phyloP scores from a whole-genome alignment of 2,888 invertebrate species.

The Tromatobia lineatoria region DNA sequence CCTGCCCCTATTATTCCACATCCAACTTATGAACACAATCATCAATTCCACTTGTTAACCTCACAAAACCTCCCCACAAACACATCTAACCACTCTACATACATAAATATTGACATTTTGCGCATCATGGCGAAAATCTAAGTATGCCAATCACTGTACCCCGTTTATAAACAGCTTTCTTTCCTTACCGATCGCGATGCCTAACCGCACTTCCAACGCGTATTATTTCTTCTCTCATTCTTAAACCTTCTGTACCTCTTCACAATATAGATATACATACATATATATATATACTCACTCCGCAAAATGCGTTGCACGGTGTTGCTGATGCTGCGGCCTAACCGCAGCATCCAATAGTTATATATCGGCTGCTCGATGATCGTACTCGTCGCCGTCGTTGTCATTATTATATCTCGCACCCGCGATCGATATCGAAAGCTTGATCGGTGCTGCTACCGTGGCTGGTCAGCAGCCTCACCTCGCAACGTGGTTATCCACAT shows the following conservation, averaged over 20 bases:
- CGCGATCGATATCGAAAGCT: conserved; percentile 81
- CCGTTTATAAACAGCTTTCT: neutral
- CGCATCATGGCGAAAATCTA: neutral
- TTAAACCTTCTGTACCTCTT: conserved; percentile 22
- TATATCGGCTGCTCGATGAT: conserved; percentile 44
- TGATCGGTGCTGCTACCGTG: conserved; percentile 72
- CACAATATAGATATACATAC: neutral
- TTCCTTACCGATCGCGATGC: conserved; percentile 4
- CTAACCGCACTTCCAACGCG: conserved; percentile 23
- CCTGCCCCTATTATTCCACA: too few species aligned
- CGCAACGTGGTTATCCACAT: conserved; percentile 19
- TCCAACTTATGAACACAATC: too few species aligned
- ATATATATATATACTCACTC: conserved; percentile 25
- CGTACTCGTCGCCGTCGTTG: conserved; percentile 45
- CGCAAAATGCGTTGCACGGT: neutral
- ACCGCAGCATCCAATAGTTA: conserved; percentile 83
- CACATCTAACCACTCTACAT: neutral
- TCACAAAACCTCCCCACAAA: neutral
- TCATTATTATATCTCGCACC: conserved; percentile 71
- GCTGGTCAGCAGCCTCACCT: conserved; percentile 30
- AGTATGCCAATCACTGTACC: conserved; percentile 20
- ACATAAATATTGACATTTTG: neutral
- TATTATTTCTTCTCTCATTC: conserved; percentile 43
- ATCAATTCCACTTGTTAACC: too few species aligned
- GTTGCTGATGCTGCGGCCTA: conserved; percentile 74